Base-by-base conservation (phyloP, 2,113 vertebrate species). In the Oncorhynchus nerka region DNA sequence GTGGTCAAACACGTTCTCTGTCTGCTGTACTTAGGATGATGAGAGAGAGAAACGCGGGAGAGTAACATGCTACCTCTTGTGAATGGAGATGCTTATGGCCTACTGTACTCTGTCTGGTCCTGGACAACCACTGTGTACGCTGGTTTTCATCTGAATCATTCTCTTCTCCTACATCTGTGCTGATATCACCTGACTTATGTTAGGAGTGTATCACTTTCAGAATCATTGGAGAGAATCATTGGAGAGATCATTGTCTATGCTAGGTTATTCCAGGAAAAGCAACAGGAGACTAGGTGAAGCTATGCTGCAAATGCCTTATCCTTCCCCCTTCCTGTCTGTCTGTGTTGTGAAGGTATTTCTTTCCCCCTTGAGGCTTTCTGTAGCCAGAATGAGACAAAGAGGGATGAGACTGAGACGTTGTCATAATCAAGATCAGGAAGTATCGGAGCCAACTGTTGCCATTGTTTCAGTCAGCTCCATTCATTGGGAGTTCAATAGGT, bases 91-190 rank as follows among this genome's bases (percentile, higher is more conserved):
- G 28, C 28, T 28, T 28, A 0, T 0, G 28, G 2, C 28, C 28
- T 28, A 28, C 28, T 28, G 28, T 28, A 28, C 28, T 28, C 49
- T 51, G 71, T 30, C 30, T 30, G 30, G 73, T 74, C 28, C 68
- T 75, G 73, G 28, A 59, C 28, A 22, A 72, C 32, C 64, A 67
- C 59, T 75, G 32, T 7, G 70, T 80, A 71, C 72, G 45, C 16
- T 22, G 49, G 48, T 28, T 79, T 75, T 65, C 39, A 79, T 67
- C 57, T 30, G 68, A 59, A n/a, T 19, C 39, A 39, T 0, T 28
- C 78, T 55, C 55, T 26, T 62, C 19, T 73, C 74, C 24, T 45
- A 64, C 73, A 74, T 68, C 15, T 26, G 72, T 26, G 20, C 65
- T 72, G 12, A 74, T 26, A 5, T 67, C 22, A 72, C 20, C n/a